These are phyloP conservation scores for Hormaphis cornu DNA, from an alignment of 1,140 invertebrate species.

Conservation along the genomic window DNA sequence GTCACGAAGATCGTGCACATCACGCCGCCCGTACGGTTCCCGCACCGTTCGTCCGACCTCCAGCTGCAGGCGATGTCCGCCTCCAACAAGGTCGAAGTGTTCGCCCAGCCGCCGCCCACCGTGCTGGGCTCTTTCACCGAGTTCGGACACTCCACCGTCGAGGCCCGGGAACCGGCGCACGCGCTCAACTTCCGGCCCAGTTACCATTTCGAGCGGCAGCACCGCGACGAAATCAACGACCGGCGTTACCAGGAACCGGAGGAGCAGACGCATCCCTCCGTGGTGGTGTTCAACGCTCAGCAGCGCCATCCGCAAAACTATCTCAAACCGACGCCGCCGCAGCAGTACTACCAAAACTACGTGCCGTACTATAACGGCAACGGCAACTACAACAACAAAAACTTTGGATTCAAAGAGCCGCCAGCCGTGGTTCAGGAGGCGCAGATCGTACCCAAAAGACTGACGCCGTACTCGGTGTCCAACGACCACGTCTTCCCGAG, in stretches of 20 bases:
- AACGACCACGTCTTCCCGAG: slow-evolving; percentile 8
- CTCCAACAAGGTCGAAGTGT: slow-evolving; percentile 38
- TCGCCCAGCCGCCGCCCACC: slow-evolving; percentile 43
- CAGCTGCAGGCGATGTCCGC: slow-evolving; percentile 12
- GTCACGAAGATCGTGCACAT: slow-evolving; percentile 2
- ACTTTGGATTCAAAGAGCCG: background rate
- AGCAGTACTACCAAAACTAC: background rate
- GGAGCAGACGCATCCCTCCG: background rate
- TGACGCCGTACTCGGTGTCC: background rate
- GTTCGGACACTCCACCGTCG: slow-evolving; percentile 43
- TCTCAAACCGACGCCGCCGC: background rate
- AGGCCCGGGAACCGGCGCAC: slow-evolving; percentile 39
- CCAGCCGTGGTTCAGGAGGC: background rate
- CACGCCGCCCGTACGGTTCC: background rate
- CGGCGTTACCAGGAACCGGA: slow-evolving; percentile 3
- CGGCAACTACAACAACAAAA: background rate
- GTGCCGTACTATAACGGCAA: background rate
- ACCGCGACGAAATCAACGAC: background rate
- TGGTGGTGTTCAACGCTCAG: slow-evolving; percentile 4
- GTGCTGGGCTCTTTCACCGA: slow-evolving; percentile 45
- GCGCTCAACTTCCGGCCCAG: slow-evolving; percentile 21
- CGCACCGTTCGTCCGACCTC: background rate
- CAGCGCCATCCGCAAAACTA: slow-evolving; percentile 14
- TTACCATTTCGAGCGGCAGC: slow-evolving; percentile 14
- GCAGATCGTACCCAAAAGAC: background rate